Conservation (phyloP, 2,888 invertebrate genomes). For the Siphlonurus alternatus region DNA sequence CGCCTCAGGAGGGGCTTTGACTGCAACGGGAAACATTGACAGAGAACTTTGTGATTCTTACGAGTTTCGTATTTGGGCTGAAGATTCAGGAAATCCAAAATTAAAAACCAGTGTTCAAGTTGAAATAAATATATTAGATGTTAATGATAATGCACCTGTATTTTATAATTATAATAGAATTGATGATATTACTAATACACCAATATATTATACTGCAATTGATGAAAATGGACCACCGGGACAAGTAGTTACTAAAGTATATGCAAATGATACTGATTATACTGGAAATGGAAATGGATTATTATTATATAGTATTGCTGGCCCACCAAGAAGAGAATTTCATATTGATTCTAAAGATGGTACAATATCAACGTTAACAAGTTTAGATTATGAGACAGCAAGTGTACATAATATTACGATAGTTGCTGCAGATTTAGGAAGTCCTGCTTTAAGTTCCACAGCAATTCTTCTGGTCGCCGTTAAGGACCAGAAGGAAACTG, state of each 20-base stretch:
- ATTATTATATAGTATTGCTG: conserved; percentile 54
- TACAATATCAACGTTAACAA: conserved; percentile 53
- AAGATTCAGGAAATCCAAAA: conserved; percentile 44
- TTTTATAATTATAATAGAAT: conserved; percentile 53
- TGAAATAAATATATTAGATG: conserved; percentile 62
- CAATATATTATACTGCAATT: conserved; percentile 58
- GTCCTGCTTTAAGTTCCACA: conserved; percentile 62
- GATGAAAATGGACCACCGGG: conserved; percentile 61
- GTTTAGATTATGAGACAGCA: conserved; percentile 51
- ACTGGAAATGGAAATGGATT: conserved; percentile 74
- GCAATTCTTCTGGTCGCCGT: conserved; percentile 43
- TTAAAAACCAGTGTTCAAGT: conserved; percentile 31
- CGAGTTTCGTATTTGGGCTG: conserved; percentile 51
- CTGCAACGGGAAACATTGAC: conserved; percentile 58
- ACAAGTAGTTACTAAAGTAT: conserved; percentile 52
- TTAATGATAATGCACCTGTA: conserved; percentile 67
- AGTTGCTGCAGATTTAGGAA: conserved; percentile 70
- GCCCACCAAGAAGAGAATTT: conserved; percentile 1
- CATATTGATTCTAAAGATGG: conserved; percentile 71
- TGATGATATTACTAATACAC: conserved; percentile 32
- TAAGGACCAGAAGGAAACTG: background rate
- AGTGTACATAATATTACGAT: conserved; percentile 56
- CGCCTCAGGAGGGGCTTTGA: conserved; percentile 47
- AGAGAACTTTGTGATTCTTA: conserved; percentile 51
- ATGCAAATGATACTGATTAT: conserved; percentile 73